Conservation (phyloP, 2,888 invertebrate genomes). For the Erebia epiphron region DNA sequence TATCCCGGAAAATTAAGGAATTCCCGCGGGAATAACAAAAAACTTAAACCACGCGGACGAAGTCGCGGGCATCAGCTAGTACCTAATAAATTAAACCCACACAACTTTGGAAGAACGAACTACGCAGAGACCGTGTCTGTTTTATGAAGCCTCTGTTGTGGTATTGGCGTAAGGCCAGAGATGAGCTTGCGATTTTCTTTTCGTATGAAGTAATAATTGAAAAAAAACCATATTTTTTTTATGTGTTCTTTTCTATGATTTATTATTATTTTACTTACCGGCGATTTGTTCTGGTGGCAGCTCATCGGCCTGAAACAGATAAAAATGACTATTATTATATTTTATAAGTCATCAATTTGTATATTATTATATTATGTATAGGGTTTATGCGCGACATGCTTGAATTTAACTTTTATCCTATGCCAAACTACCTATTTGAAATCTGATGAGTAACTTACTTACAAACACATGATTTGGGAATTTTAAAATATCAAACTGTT, state of each 20-base stretch:
- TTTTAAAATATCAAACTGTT: too few species aligned
- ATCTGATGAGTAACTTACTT: too few species aligned
- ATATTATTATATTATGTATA: too few species aligned
- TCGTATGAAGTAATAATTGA: constrained; percentile 41
- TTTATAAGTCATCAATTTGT: not conserved
- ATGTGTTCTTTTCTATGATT: constrained; percentile 38
- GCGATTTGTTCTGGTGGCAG: constrained; percentile 95
- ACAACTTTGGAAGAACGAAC: constrained; percentile 57
- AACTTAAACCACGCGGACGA: too few species aligned
- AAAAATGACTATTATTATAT: constrained; percentile 17
- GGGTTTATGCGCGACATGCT: too few species aligned
- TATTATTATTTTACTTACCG: constrained; percentile 82
- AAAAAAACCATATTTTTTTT: constrained; percentile 37
- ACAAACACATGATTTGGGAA: too few species aligned
- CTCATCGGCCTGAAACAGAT: constrained; percentile 90
- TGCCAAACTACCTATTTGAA: too few species aligned
- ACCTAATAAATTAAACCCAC: constrained; percentile 66
- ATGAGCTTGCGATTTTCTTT: constrained; percentile 56
- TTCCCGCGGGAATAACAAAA: too few species aligned
- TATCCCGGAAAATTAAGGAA: too few species aligned
- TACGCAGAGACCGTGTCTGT: constrained; percentile 51
- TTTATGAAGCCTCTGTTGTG: constrained; percentile 67
- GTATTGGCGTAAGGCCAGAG: constrained; percentile 62
- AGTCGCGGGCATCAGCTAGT: too few species aligned
- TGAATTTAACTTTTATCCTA: too few species aligned